Base-by-base conservation (phyloP, 1,140 invertebrate species). In the Hermetia illucens region DNA sequence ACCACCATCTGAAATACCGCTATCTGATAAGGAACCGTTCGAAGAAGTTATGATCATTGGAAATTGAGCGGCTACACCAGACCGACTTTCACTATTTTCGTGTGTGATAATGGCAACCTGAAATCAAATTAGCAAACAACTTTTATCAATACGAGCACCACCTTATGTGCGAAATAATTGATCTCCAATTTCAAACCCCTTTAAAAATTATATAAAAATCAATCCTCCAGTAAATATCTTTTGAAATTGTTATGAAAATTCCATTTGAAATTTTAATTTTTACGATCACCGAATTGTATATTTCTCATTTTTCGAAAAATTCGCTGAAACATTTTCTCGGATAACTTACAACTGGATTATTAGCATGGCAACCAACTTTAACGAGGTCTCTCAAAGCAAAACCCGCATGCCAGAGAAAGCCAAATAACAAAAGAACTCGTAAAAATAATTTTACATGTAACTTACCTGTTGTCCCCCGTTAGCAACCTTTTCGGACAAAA, bases 1-100 rank as follows among this genome's bases (percentile, higher is more conserved):
- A 19, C 77, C 78, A 44, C 77, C 77, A 52, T 82, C 79, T 1
- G 78, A 83, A 34, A 82, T 81, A 17, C 79, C 79, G 22, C 76
- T 79, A 53, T 82, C 79, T 8, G 77, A 80, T 8, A 77, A 60
- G 1, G 76, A 79, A 5, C 75, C 75, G 47, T 72, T 74, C 9
- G 64, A 61, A 27, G 55, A 49, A 10, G 52, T 57, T n/a, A n/a
- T n/a, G n/a, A n/a, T n/a, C n/a, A 58, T 53, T 50, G 58, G 53
- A 36, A 35, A n/a, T 32, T 21, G 9, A 39, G 19, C 8, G 38
- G 15, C 4, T 30, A 30, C 29, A 30, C n/a, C 17, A 13, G n/a
- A 30, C 3, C 17, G 29, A 30, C n/a, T 25, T 9, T n/a, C n/a
- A n/a, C n/a, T n/a, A n/a, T 16, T 3, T 13, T n/a, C 29, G 3